These are phyloP conservation scores for Tetragonisca angustula DNA, from an alignment of 2,888 invertebrate species.

Conservation along the genomic window DNA sequence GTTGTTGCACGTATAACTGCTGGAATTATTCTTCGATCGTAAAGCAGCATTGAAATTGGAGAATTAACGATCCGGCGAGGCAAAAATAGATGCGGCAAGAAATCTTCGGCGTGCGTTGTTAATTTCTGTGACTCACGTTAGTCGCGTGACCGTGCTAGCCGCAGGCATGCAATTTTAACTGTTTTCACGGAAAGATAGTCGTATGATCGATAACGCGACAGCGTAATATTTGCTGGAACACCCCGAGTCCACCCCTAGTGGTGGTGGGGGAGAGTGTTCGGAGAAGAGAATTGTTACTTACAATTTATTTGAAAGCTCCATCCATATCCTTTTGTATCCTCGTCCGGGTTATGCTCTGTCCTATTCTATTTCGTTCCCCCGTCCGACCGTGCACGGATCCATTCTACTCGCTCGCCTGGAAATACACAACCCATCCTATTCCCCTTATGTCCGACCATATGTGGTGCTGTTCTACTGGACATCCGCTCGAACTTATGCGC, in stretches of 20 bases:
- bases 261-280: too few species aligned
- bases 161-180: constrained; percentile 3
- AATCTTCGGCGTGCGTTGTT: neutral
- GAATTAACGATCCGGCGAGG: neutral
- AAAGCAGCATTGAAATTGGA: too few species aligned
- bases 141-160: neutral
- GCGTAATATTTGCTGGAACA: constrained; percentile 2
- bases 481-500: constrained; percentile 15
- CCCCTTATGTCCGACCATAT: constrained; percentile 33
- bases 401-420: constrained; percentile 38
- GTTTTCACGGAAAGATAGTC: constrained; percentile 14
- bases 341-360: neutral
- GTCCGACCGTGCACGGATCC: constrained; percentile 19
- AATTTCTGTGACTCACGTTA: neutral
- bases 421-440: constrained; percentile 20
- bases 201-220: neutral
- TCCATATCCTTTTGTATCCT: constrained; percentile 31
- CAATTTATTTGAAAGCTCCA: constrained; percentile 36
- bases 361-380: constrained; percentile 9
- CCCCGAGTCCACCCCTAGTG: too few species aligned
- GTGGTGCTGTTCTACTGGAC: constrained; percentile 20
- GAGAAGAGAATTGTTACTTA: constrained; percentile 26
- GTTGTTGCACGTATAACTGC: too few species aligned
- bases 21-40: too few species aligned
- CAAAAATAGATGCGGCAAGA: neutral